These are phyloP conservation scores for Hydrochoerus hydrochaeris DNA, from an alignment of 2,113 vertebrate species.

Conservation along the genomic window DNA sequence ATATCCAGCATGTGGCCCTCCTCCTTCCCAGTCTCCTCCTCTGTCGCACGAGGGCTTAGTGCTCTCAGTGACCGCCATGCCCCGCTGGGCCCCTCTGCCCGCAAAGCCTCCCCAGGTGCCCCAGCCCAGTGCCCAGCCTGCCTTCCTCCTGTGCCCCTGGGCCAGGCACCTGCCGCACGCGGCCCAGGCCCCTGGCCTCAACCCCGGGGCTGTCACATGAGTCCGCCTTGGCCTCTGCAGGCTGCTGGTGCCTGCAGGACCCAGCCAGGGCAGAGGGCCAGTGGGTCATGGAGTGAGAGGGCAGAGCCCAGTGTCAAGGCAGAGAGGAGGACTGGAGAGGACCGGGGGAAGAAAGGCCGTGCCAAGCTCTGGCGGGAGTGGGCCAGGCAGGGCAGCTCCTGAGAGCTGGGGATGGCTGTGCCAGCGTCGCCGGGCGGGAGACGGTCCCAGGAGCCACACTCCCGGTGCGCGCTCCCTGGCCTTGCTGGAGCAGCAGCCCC, in stretches of 20 bases:
- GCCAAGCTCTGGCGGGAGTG: background rate
- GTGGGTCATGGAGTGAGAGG: background rate
- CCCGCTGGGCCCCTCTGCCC: background rate
- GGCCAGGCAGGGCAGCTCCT: rapidly evolving
- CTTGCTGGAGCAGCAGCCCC: rapidly evolving
- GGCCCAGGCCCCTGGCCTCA: background rate
- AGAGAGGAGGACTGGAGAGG: background rate
- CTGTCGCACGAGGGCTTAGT: no score
- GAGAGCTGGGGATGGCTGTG: background rate
- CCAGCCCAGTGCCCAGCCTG: rapidly evolving
- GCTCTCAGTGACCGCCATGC: rapidly evolving
- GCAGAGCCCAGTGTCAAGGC: background rate
- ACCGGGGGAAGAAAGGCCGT: background rate
- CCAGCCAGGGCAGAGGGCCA: background rate
- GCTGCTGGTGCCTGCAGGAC: background rate
- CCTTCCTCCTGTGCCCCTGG: background rate
- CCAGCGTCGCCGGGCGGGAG: background rate
- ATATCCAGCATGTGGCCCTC: background rate
- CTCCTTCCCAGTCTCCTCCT: background rate
- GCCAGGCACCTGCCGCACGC: background rate
- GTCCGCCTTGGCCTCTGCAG: background rate
- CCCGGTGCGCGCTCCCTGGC: background rate
- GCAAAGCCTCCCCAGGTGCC: background rate
- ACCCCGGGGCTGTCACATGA: background rate
- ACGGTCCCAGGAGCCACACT: background rate